A percentile compares a stretch with the other conserved stretches of the same genome.
Conservation (phyloP, 2,797 vertebrate species). For the Coracias cyanogaster region DNA sequence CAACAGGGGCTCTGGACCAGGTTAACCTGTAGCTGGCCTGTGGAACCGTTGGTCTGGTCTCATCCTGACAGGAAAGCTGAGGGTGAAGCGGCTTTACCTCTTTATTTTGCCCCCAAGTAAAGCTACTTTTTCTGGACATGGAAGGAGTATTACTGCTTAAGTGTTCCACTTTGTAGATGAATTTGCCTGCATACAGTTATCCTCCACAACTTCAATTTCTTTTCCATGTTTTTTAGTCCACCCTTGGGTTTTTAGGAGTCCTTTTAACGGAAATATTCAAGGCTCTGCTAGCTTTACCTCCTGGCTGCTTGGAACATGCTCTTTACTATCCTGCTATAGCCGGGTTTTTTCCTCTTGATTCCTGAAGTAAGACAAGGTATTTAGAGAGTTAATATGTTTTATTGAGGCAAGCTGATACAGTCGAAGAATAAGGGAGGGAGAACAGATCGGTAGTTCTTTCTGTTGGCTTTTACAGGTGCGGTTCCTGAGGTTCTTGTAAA, state of each 20-base stretch:
- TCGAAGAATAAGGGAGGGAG: not conserved
- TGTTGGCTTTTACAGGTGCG: not conserved
- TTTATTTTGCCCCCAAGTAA: not conserved
- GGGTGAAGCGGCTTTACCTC: not conserved
- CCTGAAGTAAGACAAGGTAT: not conserved
- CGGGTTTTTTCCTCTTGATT: not conserved
- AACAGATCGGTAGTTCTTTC: not conserved
- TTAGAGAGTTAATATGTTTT: not conserved
- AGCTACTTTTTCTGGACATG: not conserved
- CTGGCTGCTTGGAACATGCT: not conserved
- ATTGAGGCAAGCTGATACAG: not conserved
- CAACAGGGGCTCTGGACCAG: not conserved
- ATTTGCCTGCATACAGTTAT: not conserved
- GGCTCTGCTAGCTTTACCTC: not conserved
- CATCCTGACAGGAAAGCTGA: not conserved
- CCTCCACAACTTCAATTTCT: not conserved
- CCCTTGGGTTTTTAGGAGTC: not conserved
- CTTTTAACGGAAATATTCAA: not conserved
- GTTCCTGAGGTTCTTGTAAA: conserved; percentile 21
- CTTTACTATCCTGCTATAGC: not conserved
- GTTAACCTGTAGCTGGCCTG: not conserved
- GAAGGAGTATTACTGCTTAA: not conserved
- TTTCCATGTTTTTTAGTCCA: not conserved
- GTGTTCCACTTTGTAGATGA: not conserved
- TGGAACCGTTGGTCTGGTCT: not conserved